Base-by-base conservation (phyloP, 2,888 invertebrate genomes). In the Amblyteles armatorius region DNA sequence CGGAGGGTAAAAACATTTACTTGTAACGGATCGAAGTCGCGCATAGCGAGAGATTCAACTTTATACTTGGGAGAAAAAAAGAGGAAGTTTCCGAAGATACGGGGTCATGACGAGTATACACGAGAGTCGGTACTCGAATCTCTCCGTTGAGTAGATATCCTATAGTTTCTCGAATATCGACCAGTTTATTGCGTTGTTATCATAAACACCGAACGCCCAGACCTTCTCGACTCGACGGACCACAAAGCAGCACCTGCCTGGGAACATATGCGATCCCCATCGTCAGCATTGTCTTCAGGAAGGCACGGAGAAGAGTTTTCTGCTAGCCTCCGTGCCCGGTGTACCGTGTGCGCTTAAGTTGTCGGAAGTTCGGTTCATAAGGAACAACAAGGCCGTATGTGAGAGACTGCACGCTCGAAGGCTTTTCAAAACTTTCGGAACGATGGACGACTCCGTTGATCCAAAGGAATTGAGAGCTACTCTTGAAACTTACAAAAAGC, bases 401-500 rank as follows among this genome's bases (percentile, higher is more conserved):
- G 19, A 55, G 52, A 22, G n/a, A 19, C 19, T 55, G 2, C 16
- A 33, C 4, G 29, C 5, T 6, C 3, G n/a, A 33, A 63, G 29
- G 33, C 6, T 33, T 63, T 16, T 33, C 29, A 26, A 55, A 9
- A 55, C n/a, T 55, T 22, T 60, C 79, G 67, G 48, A 79, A 79
- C 65, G 67, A 85, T 85, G 85, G 93, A 92, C 87, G 93, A 93
- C 80, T 89, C 91, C 69, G 72, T 91, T 71, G 92, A 93, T 87
- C 90, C 92, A 19, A 89, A 89, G 82, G 92, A 94, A 87, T 86
- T 94, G 29, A 90, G 87, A 79, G 89, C 89, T 29, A 94, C 93
- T 2, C 90, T 94, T 48, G 90, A 92, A 85, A 94, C 92, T 0
- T 94, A 94, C 52, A 92, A 90, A 86, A 94, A 93, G 82, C 88